Percentiles rank a stretch among this genome's conserved stretches.
These are phyloP conservation scores for Thyatira batis DNA, from an alignment of 2,888 invertebrate genomes.

Conservation along the genomic window DNA sequence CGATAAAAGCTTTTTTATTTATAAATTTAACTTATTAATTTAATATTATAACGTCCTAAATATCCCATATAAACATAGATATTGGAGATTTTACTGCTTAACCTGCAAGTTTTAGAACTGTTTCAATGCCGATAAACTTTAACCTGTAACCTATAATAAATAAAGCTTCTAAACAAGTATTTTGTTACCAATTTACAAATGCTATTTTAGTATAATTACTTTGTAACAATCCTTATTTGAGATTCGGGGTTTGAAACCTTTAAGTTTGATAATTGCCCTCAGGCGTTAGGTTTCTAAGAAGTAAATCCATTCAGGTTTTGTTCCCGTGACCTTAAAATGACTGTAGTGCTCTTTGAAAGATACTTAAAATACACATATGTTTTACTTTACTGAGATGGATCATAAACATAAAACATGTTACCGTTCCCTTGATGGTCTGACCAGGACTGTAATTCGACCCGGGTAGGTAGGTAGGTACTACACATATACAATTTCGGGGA, in stretches of 20 bases:
- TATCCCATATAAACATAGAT: slow-evolving; percentile 22
- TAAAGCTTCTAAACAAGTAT: not conserved
- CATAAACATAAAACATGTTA: slow-evolving; percentile 60
- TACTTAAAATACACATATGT: slow-evolving; percentile 41
- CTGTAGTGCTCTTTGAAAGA: slow-evolving; percentile 30
- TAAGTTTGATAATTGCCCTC: not conserved
- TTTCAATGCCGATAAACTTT: slow-evolving; percentile 40
- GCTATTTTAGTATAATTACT: not conserved
- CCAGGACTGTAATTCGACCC: slow-evolving; percentile 28
- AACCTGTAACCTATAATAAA: slow-evolving; percentile 4
- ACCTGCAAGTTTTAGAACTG: slow-evolving; percentile 49
- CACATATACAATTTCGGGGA: slow-evolving; percentile 49
- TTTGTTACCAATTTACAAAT: not conserved
- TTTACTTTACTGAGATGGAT: slow-evolving; percentile 46
- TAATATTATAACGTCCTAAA: slow-evolving; percentile 37
- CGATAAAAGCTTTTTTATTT: too few species aligned
- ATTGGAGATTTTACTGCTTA: slow-evolving; percentile 50
- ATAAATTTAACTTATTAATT: slow-evolving; percentile 18
- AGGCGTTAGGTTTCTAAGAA: slow-evolving; percentile 26
- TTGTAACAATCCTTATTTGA: not conserved
- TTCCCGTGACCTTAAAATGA: slow-evolving; percentile 33
- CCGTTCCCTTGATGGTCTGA: slow-evolving; percentile 41
- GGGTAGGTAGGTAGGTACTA: too few species aligned
- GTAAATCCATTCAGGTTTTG: slow-evolving; percentile 21
- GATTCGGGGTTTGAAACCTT: not conserved